Conservation (phyloP, 37 sponge, comb jelly and placozoan species). For the Cladorhizidae sp. region DNA sequence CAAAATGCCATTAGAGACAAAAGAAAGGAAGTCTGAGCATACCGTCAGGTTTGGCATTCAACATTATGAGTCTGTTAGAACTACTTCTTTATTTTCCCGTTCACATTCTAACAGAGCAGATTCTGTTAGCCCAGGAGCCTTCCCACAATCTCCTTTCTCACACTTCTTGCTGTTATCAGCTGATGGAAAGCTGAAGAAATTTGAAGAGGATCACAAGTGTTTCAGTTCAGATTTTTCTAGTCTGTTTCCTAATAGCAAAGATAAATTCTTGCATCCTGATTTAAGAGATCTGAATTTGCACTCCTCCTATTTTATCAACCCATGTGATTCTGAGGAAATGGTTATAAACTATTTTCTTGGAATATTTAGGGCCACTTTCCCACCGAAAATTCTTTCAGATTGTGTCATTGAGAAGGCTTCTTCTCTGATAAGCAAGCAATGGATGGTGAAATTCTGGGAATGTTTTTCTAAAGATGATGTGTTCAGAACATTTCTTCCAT, state of each 20-base stretch:
- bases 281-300: background rate
- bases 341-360: background rate
- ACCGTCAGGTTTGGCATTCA: too few species aligned
- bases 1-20: background rate
- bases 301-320: background rate
- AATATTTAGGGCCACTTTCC: background rate
- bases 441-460: background rate
- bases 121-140: background rate
- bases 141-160: slow-evolving; percentile 36
- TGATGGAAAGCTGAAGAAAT: slow-evolving; percentile 21
- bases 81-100: too few species aligned
- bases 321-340: background rate
- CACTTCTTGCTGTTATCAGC: slow-evolving; percentile 48
- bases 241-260: background rate
- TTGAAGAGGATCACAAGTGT: slow-evolving; percentile 31
- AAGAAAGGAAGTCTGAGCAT: background rate
- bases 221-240: background rate
- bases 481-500: slow-evolving; percentile 6
- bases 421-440: background rate
- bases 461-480: slow-evolving; percentile 11
- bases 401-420: background rate
- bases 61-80: too few species aligned
- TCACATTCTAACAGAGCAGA: background rate
- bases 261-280: slow-evolving; percentile 18
- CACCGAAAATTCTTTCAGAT: background rate